A percentile compares a stretch with the other conserved stretches of the same genome.
phyloP scores from a whole-genome alignment of 2,113 vertebrate genomes.

The Thalassoma bifasciatum region DNA sequence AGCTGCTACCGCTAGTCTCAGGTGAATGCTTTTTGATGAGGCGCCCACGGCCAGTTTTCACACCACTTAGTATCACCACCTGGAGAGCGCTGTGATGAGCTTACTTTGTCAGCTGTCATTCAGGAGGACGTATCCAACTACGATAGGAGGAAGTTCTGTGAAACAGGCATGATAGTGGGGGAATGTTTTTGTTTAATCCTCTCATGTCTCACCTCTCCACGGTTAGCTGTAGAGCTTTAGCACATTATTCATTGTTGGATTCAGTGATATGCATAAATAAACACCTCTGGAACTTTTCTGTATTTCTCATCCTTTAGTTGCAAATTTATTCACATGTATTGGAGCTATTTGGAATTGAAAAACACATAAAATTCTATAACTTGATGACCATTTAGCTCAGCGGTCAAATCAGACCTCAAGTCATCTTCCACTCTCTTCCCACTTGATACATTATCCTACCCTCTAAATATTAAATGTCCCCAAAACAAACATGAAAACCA shows the following conservation, averaged over 20 bases:
- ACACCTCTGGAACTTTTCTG: background rate
- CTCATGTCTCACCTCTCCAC: background rate
- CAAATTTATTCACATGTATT: background rate
- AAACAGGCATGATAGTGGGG: conserved; percentile 4
- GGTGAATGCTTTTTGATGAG: conserved; percentile 73
- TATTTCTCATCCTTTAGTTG: background rate
- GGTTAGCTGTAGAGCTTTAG: background rate
- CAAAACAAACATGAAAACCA: too few relatives aligned
- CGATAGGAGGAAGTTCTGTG: conserved; percentile 9
- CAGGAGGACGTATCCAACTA: conserved; percentile 39
- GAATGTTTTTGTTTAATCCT: background rate
- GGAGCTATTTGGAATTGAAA: background rate
- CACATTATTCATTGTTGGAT: background rate
- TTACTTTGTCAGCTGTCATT: conserved; percentile 67
- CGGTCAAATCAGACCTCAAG: too few relatives aligned
- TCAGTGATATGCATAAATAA: background rate
- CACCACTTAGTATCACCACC: conserved; percentile 68
- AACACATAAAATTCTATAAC: background rate
- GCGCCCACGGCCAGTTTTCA: conserved; percentile 64
- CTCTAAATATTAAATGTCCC: too few relatives aligned
- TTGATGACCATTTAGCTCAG: too few relatives aligned
- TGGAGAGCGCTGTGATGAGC: conserved; percentile 67
- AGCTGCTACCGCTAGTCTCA: conserved; percentile 66
- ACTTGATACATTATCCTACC: too few relatives aligned
- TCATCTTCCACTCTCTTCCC: too few relatives aligned